Evolutionary conservation across 1,140 invertebrate genomes (phyloP).

Genomic region (Aradophagus sp.): DNA sequence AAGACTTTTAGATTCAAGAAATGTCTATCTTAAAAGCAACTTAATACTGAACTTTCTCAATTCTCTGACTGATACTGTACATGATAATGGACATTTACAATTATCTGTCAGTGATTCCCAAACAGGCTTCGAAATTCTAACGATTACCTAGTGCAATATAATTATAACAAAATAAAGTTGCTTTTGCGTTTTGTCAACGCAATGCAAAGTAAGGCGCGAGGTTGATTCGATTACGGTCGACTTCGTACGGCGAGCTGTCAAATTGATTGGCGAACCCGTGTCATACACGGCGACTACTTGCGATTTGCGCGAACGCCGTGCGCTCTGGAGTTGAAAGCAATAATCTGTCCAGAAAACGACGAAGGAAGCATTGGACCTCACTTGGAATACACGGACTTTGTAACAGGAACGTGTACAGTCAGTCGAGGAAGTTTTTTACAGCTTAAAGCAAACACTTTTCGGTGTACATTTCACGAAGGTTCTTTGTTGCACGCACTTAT

Average conservation of each 20-base stretch:
- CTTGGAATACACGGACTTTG: conserved; percentile 52
- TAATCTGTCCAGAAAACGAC: conserved; percentile 49
- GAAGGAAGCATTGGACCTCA: conserved; percentile 48
- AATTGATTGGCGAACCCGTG: conserved; percentile 59
- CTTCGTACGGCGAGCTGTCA: conserved; percentile 28
- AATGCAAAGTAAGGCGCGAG: conserved; percentile 2
- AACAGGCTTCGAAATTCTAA: too few relatives aligned
- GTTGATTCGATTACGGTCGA: conserved; percentile 8
- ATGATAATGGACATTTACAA: too few relatives aligned
- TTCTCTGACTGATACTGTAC: too few relatives aligned
- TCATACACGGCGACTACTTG: conserved; percentile 54
- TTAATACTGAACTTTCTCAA: too few relatives aligned
- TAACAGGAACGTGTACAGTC: conserved; percentile 56
- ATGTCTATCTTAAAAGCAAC: too few relatives aligned
- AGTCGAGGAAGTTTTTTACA: conserved; percentile 46
- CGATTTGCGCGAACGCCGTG: conserved; percentile 56
- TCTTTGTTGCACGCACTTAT: conserved; percentile 13
- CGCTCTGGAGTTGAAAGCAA: conserved; percentile 55
- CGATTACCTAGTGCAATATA: conserved; percentile 23
- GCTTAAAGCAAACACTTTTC: conserved; percentile 10
- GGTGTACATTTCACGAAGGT: conserved; percentile 4
- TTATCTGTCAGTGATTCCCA: too few relatives aligned
- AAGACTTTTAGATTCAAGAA: too few relatives aligned
- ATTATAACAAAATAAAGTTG: conserved; percentile 3
- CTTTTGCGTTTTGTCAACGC: conserved; percentile 5